phyloP scores from a whole-genome alignment of 2,888 invertebrate genomes.

The Lymantria monacha region DNA sequence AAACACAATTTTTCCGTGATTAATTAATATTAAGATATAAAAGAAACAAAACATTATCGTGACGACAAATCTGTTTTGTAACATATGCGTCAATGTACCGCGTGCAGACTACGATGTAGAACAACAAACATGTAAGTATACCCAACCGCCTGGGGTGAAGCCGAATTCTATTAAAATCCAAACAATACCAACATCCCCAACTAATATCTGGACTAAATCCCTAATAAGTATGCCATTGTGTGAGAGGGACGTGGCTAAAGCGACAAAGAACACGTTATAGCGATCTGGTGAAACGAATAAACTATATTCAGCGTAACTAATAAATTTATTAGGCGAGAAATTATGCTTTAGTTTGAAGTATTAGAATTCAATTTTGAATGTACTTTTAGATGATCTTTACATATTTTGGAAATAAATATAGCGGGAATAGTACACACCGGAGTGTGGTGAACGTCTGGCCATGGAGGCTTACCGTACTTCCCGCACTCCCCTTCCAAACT shows the following conservation, averaged over 20 bases:
- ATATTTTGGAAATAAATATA: slow-evolving; percentile 33
- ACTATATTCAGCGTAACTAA: slow-evolving; percentile 13
- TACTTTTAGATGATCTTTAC: slow-evolving; percentile 27
- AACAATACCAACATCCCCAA: slow-evolving; percentile 80
- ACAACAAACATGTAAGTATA: slow-evolving; percentile 47
- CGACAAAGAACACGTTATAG: slow-evolving; percentile 81
- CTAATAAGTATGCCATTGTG: slow-evolving; percentile 83
- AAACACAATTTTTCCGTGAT: too few species aligned
- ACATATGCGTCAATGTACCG: slow-evolving; percentile 48
- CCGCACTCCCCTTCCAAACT: slow-evolving; percentile 79
- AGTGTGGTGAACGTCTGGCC: slow-evolving; percentile 81
- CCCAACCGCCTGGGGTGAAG: slow-evolving; percentile 72
- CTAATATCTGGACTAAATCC: slow-evolving; percentile 83
- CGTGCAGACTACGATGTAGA: slow-evolving; percentile 42
- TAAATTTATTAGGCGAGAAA: slow-evolving; percentile 12
- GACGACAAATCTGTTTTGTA: slow-evolving; percentile 43
- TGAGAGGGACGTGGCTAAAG: slow-evolving; percentile 78
- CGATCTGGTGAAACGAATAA: slow-evolving; percentile 56
- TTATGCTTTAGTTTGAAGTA: slow-evolving; percentile 14
- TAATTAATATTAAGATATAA: too few species aligned
- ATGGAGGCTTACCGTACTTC: slow-evolving; percentile 80
- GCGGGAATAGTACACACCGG: slow-evolving; percentile 66
- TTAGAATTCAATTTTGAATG: slow-evolving; percentile 26
- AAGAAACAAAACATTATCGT: too few species aligned
- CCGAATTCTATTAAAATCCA: slow-evolving; percentile 80